Base-by-base conservation (phyloP, 2,113 vertebrate genomes). In the Pedetes capensis region DNA sequence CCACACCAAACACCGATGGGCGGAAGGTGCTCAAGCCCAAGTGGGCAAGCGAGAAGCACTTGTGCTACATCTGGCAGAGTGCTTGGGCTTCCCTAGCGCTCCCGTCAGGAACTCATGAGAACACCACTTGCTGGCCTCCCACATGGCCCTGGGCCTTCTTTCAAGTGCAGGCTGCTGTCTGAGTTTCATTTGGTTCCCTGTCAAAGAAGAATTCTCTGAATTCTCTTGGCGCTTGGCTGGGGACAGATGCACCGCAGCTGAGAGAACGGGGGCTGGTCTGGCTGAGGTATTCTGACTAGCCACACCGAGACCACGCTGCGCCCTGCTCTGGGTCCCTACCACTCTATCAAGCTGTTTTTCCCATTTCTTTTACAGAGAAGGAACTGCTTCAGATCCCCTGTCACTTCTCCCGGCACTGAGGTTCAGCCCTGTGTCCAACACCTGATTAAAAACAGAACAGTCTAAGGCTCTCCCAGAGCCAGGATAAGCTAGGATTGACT, bases 121-220 rank as follows among this genome's bases (percentile, higher is more conserved):
- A 87, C 0, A 2, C 27, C 32, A 69, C 34, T 55, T 5, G 16
- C 44, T 76, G 6, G 79, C 63, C 79, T 68, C 79, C 85, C 91
- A 85, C 42, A 29, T 29, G 51, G 91, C 86, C 27, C 39, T 1
- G 37, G 79, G 86, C 84, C 78, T 74, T n/a, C 83, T 68, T 64
- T 32, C 88, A 32, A 82, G 93, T 64, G 71, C 68, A 87, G 84
- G 72, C 84, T 59, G 13, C 34, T 53, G 87, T 59, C 92, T 93
- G 85, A 1, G 2, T 57, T 93, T 89, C 59, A 88, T 75, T 59
- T 95, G 68, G 76, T 69, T 78, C 76, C 37, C 53, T 53, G 71
- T 84, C 85, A 94, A 95, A 72, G 27, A 66, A 82, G 76, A 88
- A 97, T 82, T 90, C 89, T 89, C 80, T 75, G 92, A 78, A 95